Base-by-base conservation (phyloP, 2,797 vertebrate species). In the Lates japonicus region DNA sequence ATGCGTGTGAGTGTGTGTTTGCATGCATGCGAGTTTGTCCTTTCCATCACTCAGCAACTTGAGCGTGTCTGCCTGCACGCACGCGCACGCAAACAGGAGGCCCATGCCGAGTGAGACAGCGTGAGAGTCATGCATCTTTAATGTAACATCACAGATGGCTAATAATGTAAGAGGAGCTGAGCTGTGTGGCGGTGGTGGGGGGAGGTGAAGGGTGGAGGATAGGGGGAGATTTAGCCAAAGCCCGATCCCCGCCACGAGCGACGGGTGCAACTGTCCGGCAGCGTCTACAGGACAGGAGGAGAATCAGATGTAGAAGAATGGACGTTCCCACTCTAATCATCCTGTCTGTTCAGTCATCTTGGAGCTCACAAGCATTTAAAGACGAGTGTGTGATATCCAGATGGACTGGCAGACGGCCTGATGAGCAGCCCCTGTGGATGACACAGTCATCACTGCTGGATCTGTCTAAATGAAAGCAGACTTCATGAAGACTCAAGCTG, bases 91-190 rank as follows among this genome's bases (percentile, higher is more conserved):
- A 61, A 75, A 57, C 71, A 76, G 77, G 72, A 83, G 86, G 84
- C 60, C 82, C 78, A 73, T 70, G 91, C 91, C 87, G 93, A 94
- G 91, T 92, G 92, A 93, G 89, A 89, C 92, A 91, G 92, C 91
- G 90, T 93, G 92, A 92, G 92, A 93, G 89, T 92, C 92, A 94
- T 95, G 91, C 94, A 95, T 94, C 89, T 94, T 94, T 95, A 95
- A 95, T 94, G 91, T 80, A 93, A 92, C 93, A 95, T 93, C 94
- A 93, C 93, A 94, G 88, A 88, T 87, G 69, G 88, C 93, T 94
- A 95, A 95, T 92, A 92, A 92, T 90, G 93, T 94, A 94, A 95
- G 88, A 92, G 80, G 90, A 94, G 92, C 84, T 73, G 89, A 80
- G 80, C 87, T 71, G 85, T 52, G 82, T 55, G 46, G 70, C 59